These are phyloP conservation scores for Diorhabda carinulata DNA, from an alignment of 1,140 invertebrate genomes.

Conservation along the genomic window DNA sequence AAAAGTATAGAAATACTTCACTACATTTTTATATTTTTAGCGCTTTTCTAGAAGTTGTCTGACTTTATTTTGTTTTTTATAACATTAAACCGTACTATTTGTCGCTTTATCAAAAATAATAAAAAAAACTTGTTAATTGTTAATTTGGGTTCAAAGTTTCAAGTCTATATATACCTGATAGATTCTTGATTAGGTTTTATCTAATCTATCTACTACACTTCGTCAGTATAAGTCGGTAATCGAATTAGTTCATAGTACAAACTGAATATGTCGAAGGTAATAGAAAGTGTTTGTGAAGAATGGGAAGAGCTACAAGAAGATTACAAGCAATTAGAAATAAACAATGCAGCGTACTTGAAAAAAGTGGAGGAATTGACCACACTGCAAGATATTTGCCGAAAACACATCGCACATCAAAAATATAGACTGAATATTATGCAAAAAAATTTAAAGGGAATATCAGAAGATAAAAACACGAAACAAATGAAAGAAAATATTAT, in stretches of 20 bases:
- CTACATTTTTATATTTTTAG: no score
- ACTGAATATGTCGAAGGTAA: slow-evolving; percentile 11
- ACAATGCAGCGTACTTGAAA: slow-evolving; percentile 75
- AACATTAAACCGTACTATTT: no score
- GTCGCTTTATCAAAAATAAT: no score
- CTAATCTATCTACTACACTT: slow-evolving; percentile 7
- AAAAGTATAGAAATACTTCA: no score
- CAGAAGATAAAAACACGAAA: slow-evolving; percentile 50
- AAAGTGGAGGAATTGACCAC: slow-evolving; percentile 78
- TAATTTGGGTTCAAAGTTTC: slow-evolving; percentile 7
- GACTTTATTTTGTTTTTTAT: no score
- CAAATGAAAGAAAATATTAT: slow-evolving; percentile 67
- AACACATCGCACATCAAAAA: slow-evolving; percentile 80
- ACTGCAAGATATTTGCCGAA: slow-evolving; percentile 79
- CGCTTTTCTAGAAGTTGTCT: no score
- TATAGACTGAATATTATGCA: slow-evolving; percentile 79
- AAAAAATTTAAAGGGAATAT: slow-evolving; percentile 56
- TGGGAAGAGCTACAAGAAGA: slow-evolving; percentile 72
- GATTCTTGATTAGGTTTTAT: slow-evolving; percentile 1
- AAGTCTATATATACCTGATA: slow-evolving; percentile 8
- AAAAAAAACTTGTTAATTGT: no score
- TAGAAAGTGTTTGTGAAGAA: slow-evolving; percentile 50
- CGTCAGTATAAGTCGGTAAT: neutral
- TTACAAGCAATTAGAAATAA: slow-evolving; percentile 64
- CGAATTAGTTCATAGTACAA: neutral